phyloP scores from a whole-genome alignment of 2,888 invertebrate genomes.

The Calliphora vomitoria region DNA sequence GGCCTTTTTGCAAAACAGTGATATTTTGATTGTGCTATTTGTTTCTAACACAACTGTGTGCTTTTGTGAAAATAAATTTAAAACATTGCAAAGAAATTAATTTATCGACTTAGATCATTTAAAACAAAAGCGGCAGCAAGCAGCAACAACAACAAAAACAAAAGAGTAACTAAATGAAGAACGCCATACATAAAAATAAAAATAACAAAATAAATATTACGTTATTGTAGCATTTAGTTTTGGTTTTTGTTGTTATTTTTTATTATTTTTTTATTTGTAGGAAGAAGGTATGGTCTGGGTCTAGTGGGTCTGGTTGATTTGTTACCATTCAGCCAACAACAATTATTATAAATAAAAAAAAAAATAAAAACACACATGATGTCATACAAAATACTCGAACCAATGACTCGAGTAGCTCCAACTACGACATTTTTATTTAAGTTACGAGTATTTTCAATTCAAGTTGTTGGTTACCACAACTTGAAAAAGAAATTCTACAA shows the following conservation, averaged over 20 bases:
- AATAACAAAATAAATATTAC: slow-evolving; percentile 15
- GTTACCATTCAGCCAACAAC: slow-evolving; percentile 59
- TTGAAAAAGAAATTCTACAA: no score
- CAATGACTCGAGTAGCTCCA: neutral
- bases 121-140: slow-evolving; percentile 15
- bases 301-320: slow-evolving; percentile 48
- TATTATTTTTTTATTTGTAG: slow-evolving; percentile 24
- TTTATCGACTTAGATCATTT: slow-evolving; percentile 58
- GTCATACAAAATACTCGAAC: slow-evolving; percentile 53
- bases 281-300: slow-evolving; percentile 51
- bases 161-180: slow-evolving; percentile 21
- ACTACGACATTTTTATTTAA: neutral
- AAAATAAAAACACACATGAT: slow-evolving; percentile 44
- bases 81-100: slow-evolving; percentile 55
- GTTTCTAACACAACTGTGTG: neutral
- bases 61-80: neutral
- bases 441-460: neutral
- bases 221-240: neutral
- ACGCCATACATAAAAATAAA: slow-evolving; percentile 25
- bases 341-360: neutral
- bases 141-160: slow-evolving; percentile 15
- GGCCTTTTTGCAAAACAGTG: no score
- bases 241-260: neutral
- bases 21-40: neutral
- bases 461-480: neutral